Conservation (phyloP, 2,888 invertebrate genomes). For the Griposia aprilina region DNA sequence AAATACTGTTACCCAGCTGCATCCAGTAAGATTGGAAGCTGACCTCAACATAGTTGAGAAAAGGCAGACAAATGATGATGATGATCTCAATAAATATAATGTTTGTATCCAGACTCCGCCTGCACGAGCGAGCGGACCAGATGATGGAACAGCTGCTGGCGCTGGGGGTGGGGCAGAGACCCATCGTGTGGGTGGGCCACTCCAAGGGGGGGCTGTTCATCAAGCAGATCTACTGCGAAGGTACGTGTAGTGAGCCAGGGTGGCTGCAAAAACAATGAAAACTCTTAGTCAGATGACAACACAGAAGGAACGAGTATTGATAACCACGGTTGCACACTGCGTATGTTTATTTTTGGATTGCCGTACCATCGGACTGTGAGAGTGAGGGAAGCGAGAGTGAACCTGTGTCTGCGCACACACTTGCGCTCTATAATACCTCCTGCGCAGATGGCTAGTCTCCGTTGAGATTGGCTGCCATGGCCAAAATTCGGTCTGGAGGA, state of each 20-base stretch:
- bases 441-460: too few relatives aligned
- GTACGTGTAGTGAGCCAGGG: conserved; percentile 67
- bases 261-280: not conserved
- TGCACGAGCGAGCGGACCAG: conserved; percentile 93
- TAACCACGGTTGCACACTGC: not conserved
- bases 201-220: conserved; percentile 97
- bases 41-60: not conserved
- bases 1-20: not conserved
- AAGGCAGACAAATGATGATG: not conserved
- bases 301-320: too few relatives aligned
- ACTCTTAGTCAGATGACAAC: not conserved
- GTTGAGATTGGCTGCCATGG: too few relatives aligned
- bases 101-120: conserved; percentile 87
- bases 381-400: too few relatives aligned
- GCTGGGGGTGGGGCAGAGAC: conserved; percentile 93
- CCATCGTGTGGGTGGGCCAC: conserved; percentile 95
- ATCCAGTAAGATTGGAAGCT: not conserved
- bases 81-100: not conserved
- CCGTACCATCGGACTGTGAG: too few relatives aligned
- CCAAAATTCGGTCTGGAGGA: too few relatives aligned
- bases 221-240: conserved; percentile 95
- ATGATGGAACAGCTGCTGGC: conserved; percentile 93
- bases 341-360: not conserved
- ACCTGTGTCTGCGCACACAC: too few relatives aligned
- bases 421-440: too few relatives aligned